Percentiles rank a stretch among this genome's conserved stretches.
These are phyloP conservation scores for Thunnus albacares DNA, from an alignment of 2,797 vertebrate species.

Conservation along the genomic window DNA sequence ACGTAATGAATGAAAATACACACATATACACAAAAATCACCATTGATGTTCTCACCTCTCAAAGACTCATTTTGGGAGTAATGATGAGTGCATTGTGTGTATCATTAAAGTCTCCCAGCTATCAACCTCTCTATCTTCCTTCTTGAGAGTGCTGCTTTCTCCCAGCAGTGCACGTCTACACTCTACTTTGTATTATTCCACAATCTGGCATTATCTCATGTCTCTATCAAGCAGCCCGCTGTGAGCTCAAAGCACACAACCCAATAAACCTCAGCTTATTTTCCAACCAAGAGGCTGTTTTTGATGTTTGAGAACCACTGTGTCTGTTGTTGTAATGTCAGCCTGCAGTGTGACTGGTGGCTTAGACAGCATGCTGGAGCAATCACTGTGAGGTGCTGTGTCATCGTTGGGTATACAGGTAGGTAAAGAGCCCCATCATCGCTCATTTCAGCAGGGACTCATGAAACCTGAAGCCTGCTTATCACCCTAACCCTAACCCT, in stretches of 20 bases:
- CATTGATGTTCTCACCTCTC: neutral
- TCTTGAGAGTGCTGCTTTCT: constrained; percentile 23
- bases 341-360: neutral
- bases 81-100: constrained; percentile 15
- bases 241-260: constrained; percentile 27
- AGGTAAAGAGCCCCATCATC: neutral
- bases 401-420: constrained; percentile 13
- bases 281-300: constrained; percentile 14
- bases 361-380: neutral
- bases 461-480: constrained; percentile 23
- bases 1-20: constrained; percentile 18
- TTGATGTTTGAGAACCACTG: constrained; percentile 2
- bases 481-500: neutral
- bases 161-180: constrained; percentile 13
- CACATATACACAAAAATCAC: neutral
- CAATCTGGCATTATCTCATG: constrained; percentile 34
- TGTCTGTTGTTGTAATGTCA: constrained; percentile 3
- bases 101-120: constrained; percentile 12
- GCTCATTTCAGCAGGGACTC: constrained; percentile 22
- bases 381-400: constrained; percentile 17
- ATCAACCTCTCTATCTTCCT: constrained; percentile 9
- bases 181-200: constrained; percentile 19
- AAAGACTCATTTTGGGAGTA: constrained; percentile 38
- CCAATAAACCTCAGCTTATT: constrained; percentile 23
- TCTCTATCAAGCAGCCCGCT: constrained; percentile 32